phyloP scores from a whole-genome alignment of 2,113 vertebrate species.

The Azemiops feae region DNA sequence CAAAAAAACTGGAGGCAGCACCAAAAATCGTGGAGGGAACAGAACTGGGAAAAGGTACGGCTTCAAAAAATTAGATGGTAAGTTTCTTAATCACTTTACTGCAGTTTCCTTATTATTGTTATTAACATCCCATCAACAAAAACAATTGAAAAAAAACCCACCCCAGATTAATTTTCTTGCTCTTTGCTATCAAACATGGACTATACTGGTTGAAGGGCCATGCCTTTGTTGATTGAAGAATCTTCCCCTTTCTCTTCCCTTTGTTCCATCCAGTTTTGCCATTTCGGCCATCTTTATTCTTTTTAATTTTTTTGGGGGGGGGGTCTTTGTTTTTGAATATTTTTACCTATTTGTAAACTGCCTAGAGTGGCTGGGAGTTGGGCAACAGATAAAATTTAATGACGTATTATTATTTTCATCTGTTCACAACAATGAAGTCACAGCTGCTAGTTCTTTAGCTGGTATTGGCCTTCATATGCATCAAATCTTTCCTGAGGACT shows the following conservation, averaged over 20 bases:
- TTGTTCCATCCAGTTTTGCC: not conserved
- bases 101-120: not conserved
- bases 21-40: conserved; percentile 86
- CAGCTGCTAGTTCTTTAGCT: not conserved
- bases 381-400: not conserved
- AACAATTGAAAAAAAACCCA: not conserved
- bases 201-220: not conserved
- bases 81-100: not conserved
- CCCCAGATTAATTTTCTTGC: not conserved
- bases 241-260: not conserved
- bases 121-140: not conserved
- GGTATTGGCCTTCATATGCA: not conserved
- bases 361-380: not conserved
- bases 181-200: not conserved
- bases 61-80: conserved; percentile 87
- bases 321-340: not conserved
- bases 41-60: conserved; percentile 84
- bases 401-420: not conserved
- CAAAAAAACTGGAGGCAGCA: conserved; percentile 85
- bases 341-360: not conserved
- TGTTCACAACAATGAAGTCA: not conserved
- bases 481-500: not conserved
- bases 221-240: not conserved
- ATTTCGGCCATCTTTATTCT: not conserved
- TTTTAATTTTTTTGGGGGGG: not conserved